phyloP scores from a whole-genome alignment of 2,113 vertebrate genomes.

The Labeo rohita region DNA sequence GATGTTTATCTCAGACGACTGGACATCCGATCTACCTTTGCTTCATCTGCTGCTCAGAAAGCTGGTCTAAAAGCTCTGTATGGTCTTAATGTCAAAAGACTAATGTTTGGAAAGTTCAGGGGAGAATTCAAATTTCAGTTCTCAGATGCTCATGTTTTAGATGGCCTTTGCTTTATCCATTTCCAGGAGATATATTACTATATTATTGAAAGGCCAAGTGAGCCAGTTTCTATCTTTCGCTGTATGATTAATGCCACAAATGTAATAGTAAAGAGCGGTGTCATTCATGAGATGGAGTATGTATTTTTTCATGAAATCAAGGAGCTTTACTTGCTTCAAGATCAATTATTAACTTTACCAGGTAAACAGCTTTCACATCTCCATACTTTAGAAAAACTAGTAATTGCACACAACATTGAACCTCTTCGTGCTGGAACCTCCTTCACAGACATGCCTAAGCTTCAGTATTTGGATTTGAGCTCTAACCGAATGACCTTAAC shows the following conservation, averaged over 20 bases:
- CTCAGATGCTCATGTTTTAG: conserved; percentile 45
- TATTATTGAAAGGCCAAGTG: accelerated
- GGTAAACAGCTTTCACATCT: conserved; percentile 43
- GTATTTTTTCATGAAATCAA: conserved; percentile 59
- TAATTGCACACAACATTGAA: conserved; percentile 59
- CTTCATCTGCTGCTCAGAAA: conserved; percentile 57
- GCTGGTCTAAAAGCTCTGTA: conserved; percentile 68
- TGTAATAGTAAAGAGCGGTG: conserved; percentile 56
- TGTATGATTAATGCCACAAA: conserved; percentile 72
- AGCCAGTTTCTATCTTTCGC: conserved; percentile 54
- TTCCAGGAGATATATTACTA: conserved; percentile 68
- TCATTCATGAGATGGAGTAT: accelerated
- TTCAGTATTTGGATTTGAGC: conserved; percentile 76
- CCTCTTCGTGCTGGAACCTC: not conserved
- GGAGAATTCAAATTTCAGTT: not conserved
- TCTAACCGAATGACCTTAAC: conserved; percentile 65
- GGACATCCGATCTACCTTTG: conserved; percentile 72
- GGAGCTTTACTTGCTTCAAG: conserved; percentile 63
- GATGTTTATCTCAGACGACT: conserved; percentile 68
- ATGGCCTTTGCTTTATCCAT: conserved; percentile 70
- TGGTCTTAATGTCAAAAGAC: conserved; percentile 68
- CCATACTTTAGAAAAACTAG: conserved; percentile 68
- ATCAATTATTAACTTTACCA: conserved; percentile 46
- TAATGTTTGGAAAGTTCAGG: conserved; percentile 73
- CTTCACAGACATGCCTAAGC: conserved; percentile 32